A percentile compares a stretch with the other conserved stretches of the same genome.
Evolutionary conservation across 2,113 vertebrate species (phyloP).

Genomic region (Gavia stellata): DNA sequence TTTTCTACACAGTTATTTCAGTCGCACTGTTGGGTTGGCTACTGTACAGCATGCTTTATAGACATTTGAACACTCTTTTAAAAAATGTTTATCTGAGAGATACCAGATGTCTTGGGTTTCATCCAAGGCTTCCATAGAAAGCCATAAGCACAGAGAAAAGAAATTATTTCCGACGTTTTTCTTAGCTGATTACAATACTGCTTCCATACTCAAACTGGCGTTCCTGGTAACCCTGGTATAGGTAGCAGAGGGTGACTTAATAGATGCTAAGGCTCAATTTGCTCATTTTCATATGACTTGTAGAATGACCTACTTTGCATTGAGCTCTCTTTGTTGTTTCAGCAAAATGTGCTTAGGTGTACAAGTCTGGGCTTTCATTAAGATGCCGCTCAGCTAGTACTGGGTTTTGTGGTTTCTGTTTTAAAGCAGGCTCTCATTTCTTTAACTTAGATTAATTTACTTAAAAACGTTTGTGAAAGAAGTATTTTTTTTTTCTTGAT

Average conservation of each 20-base stretch:
- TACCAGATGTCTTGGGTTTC: conserved; percentile 45
- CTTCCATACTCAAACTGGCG: background rate
- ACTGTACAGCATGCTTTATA: background rate
- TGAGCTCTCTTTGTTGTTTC: conserved; percentile 7
- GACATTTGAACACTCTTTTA: background rate
- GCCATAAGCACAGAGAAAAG: background rate
- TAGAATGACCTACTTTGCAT: conserved; percentile 31
- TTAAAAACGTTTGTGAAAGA: background rate
- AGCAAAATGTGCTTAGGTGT: background rate
- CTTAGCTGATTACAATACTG: background rate
- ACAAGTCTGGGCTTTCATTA: conserved; percentile 4
- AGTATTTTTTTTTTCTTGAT: background rate
- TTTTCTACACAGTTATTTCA: conserved; percentile 16
- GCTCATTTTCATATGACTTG: conserved; percentile 38
- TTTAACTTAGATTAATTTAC: background rate
- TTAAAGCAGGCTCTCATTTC: background rate
- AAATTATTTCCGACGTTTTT: background rate
- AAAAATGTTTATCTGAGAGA: conserved; percentile 42
- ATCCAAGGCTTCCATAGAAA: conserved; percentile 33
- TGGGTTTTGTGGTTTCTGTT: conserved; percentile 17
- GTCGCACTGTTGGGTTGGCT: background rate
- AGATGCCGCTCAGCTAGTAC: background rate
- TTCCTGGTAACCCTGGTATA: background rate
- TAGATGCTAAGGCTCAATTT: background rate
- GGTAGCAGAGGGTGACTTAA: conserved; percentile 8